phyloP scores from a whole-genome alignment of 2,888 invertebrate genomes.

The Alsophila aescularia region DNA sequence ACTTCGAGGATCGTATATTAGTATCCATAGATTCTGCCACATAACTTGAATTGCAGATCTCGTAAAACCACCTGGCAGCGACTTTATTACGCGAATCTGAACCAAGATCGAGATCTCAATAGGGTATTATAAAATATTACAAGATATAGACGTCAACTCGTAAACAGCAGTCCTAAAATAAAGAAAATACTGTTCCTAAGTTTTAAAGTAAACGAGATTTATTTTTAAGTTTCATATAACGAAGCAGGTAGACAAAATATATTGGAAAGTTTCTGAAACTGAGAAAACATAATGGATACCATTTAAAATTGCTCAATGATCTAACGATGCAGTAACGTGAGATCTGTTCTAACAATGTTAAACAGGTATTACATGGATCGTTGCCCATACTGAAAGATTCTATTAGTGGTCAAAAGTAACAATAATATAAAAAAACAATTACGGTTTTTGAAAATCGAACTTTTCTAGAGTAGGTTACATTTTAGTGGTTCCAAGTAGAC shows the following conservation, averaged over 20 bases:
- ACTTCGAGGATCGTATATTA: slow-evolving; percentile 38
- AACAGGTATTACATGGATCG: too few relatives aligned
- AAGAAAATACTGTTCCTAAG: slow-evolving; percentile 7
- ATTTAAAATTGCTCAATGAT: too few relatives aligned
- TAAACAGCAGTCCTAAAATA: slow-evolving; percentile 7
- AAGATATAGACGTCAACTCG: slow-evolving; percentile 21
- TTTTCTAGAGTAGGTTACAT: too few relatives aligned
- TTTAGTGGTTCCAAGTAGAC: too few relatives aligned
- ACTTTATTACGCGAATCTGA: slow-evolving; percentile 46
- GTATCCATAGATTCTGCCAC: slow-evolving; percentile 47
- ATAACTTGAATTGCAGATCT: slow-evolving; percentile 57
- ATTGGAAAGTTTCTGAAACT: too few relatives aligned
- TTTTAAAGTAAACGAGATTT: slow-evolving; percentile 8
- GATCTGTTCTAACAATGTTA: too few relatives aligned
- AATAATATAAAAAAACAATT: too few relatives aligned
- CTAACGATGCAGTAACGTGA: too few relatives aligned
- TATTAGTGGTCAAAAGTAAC: too few relatives aligned
- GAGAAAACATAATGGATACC: too few relatives aligned
- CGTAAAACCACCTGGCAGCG: slow-evolving; percentile 54
- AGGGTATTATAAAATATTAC: slow-evolving; percentile 40
- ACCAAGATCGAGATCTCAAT: slow-evolving; percentile 42
- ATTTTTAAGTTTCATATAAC: not conserved
- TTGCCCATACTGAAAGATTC: too few relatives aligned
- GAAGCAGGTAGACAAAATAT: not conserved
- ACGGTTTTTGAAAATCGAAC: too few relatives aligned